Percentiles rank a stretch among this genome's conserved stretches.
phyloP scores from a whole-genome alignment of 2,888 invertebrate genomes.

The Rhagonycha lutea region DNA sequence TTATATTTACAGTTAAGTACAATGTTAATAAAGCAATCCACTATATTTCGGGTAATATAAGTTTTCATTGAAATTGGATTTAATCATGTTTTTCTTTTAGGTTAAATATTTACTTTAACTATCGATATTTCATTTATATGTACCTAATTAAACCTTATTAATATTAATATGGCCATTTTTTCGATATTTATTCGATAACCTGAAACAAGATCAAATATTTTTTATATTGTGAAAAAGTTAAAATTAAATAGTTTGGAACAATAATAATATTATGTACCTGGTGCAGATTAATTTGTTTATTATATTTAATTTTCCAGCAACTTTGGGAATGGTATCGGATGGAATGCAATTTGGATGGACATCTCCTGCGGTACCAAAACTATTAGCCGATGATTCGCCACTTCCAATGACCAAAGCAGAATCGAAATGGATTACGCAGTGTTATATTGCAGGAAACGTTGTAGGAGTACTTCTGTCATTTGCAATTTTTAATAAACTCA shows the following conservation, averaged over 20 bases:
- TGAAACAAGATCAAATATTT: neutral
- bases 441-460: conserved; percentile 23
- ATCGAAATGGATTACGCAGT: conserved; percentile 26
- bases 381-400: conserved; percentile 45
- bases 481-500: conserved; percentile 28
- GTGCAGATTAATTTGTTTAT: neutral
- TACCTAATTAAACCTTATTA: neutral
- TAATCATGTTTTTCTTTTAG: too few species aligned
- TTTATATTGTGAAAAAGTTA: neutral
- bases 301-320: conserved; percentile 11
- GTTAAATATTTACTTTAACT: too few species aligned
- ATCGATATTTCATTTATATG: too few species aligned
- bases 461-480: conserved; percentile 32
- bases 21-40: too few species aligned
- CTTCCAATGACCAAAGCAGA: conserved; percentile 40
- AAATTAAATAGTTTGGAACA: neutral
- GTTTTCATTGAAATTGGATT: neutral
- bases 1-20: too few species aligned
- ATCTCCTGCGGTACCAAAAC: conserved; percentile 50
- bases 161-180: neutral
- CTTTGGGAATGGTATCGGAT: conserved; percentile 25
- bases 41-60: too few species aligned
- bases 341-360: conserved; percentile 53
- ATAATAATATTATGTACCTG: too few species aligned
- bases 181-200: neutral